Conservation (phyloP, 2,888 invertebrate species). For the Hyppa rectilinea region DNA sequence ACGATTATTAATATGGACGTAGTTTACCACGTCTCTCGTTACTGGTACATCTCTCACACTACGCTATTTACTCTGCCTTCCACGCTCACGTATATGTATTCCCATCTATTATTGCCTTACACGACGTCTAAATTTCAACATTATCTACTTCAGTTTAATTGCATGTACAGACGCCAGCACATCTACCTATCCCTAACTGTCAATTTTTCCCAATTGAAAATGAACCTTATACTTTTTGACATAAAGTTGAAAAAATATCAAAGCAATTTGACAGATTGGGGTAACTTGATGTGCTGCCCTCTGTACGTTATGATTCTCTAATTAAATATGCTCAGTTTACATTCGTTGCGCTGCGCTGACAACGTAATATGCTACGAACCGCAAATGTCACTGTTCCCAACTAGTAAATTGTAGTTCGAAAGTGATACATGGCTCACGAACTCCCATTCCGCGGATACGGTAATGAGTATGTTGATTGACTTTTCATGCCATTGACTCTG, state of each 20-base stretch:
- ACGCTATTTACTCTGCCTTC: constrained; percentile 73
- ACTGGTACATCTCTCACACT: constrained; percentile 71
- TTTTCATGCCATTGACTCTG: constrained; percentile 76
- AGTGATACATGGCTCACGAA: constrained; percentile 82
- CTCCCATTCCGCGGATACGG: constrained; percentile 78
- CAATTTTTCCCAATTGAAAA: too few relatives aligned
- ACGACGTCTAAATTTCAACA: constrained; percentile 56
- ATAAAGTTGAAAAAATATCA: too few relatives aligned
- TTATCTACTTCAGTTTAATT: constrained; percentile 38
- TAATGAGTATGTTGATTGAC: constrained; percentile 81
- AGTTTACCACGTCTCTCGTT: constrained; percentile 82
- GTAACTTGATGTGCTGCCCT: too few relatives aligned
- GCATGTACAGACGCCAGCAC: too few relatives aligned
- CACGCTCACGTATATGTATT: constrained; percentile 60
- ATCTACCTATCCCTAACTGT: too few relatives aligned
- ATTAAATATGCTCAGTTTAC: constrained; percentile 69
- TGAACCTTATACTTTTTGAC: too few relatives aligned
- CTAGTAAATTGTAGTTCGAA: constrained; percentile 83
- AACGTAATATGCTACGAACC: constrained; percentile 73
- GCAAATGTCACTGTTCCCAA: constrained; percentile 78
- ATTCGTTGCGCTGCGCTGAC: constrained; percentile 68
- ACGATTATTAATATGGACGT: constrained; percentile 88
- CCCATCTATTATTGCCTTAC: constrained; percentile 51
- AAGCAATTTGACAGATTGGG: too few relatives aligned
- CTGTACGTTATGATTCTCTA: constrained; percentile 65